Base-by-base conservation (phyloP, 2,797 vertebrate genomes). In the Diplodus sargus region DNA sequence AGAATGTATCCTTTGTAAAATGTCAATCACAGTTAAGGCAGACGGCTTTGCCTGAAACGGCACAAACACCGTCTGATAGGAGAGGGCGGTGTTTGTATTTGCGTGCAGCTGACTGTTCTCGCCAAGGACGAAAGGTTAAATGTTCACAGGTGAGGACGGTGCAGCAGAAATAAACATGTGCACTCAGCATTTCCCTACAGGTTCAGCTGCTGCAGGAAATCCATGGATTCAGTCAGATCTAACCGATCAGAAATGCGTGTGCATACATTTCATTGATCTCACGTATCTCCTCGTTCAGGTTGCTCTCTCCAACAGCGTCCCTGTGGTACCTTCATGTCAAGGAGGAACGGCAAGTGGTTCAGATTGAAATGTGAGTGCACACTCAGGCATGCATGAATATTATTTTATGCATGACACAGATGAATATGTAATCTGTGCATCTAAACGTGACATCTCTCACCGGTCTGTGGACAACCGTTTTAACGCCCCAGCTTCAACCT, bases 11-110 rank as follows among this genome's bases (percentile, higher is more conserved):
- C n/a, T 71, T 69, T 60, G 61, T 17, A 68, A 79, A 82, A 78
- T 76, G 70, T 73, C 86, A 79, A 17, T 77, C 82, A 73, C 68
- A 28, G 70, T 70, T 63, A 72, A 25, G 18, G 47, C 20, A 25
- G 70, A 12, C 3, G 0, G 34, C 23, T 22, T 49, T 20, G 18
- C 16, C 60, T 79, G 23, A 47, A 51, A 52, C 48, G 1, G 34
- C 60, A 47, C 1, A 34, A 18, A 67, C 4, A 28, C 22, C 15
- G 59, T 53, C 17, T 65, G 76, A 13, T 9, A 17, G 30, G 54
- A 18, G 47, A 67, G 9, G 56, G 45, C 16, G 52, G 49, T 7
- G 49, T 58, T 63, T 74, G 43, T n/a, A 47, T 64, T 57, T 72
- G 30, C 48, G 22, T 51, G 47, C 42, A 13, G 39, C 34, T 23